A percentile compares a stretch with the other conserved stretches of the same genome.
Conservation (phyloP, 2,113 vertebrate genomes). For the Sprattus sprattus region DNA sequence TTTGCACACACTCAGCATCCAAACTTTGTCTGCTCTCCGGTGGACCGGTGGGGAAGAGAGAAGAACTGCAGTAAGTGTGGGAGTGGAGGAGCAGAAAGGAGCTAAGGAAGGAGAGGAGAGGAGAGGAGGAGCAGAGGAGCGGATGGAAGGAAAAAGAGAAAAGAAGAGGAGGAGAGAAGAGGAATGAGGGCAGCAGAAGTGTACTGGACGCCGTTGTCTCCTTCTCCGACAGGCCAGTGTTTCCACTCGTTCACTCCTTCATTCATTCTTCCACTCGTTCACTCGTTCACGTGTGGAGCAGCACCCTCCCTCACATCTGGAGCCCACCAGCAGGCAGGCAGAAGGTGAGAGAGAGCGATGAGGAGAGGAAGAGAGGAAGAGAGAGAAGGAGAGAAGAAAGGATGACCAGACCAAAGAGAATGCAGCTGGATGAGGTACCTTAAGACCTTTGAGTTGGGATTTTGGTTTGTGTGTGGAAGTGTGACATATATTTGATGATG, state of each 20-base stretch:
- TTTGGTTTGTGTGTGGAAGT: neutral
- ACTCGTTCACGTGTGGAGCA: too few species aligned
- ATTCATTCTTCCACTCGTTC: too few species aligned
- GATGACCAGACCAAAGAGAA: neutral
- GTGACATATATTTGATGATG: neutral
- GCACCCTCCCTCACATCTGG: too few species aligned
- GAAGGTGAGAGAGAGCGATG: neutral
- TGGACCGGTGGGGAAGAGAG: neutral
- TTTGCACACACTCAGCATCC: neutral
- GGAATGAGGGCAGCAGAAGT: neutral
- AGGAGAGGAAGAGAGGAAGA: neutral
- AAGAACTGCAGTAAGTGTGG: neutral
- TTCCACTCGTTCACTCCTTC: too few species aligned
- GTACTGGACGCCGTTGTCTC: too few species aligned
- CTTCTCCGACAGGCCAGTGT: too few species aligned
- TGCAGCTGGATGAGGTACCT: neutral
- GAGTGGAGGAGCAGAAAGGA: neutral
- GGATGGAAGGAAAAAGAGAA: neutral
- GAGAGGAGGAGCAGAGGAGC: constrained; percentile 11
- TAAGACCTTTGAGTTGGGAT: neutral
- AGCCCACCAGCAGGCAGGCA: neutral
- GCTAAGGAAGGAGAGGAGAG: neutral
- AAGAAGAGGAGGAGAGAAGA: neutral
- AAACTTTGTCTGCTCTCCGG: neutral
- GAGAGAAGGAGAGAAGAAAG: neutral